These are phyloP conservation scores for Parazoanthus darwini DNA, from an alignment of 92 coral and sea anemone species.

Conservation along the genomic window DNA sequence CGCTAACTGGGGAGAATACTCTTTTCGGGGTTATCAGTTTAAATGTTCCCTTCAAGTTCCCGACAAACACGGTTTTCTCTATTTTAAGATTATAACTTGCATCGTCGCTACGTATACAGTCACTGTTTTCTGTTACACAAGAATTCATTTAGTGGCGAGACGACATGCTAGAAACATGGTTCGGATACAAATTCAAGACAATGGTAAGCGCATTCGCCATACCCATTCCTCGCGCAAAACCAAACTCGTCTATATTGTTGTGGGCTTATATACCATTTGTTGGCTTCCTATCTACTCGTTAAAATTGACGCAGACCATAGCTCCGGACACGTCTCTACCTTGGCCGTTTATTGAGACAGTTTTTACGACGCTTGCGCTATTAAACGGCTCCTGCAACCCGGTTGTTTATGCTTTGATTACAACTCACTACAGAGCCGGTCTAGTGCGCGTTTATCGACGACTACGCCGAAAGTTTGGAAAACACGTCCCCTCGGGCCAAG, in stretches of 20 bases:
- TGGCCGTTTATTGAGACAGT: slow-evolving; percentile 44
- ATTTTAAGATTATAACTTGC: slow-evolving; percentile 60
- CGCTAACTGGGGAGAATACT: slow-evolving; percentile 81
- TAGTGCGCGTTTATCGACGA: slow-evolving; percentile 68
- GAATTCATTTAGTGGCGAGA: slow-evolving; percentile 93
- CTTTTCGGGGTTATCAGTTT: slow-evolving; percentile 60
- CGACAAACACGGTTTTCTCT: slow-evolving; percentile 71
- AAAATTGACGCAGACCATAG: slow-evolving; percentile 58
- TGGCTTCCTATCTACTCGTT: slow-evolving; percentile 89
- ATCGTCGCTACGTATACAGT: slow-evolving; percentile 68
- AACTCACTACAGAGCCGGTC: slow-evolving; percentile 84
- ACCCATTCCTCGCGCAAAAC: slow-evolving; percentile 78
- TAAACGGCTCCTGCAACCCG: slow-evolving; percentile 87
- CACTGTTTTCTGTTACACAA: slow-evolving; percentile 85
- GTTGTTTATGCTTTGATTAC: slow-evolving; percentile 89
- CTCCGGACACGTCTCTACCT: slow-evolving; percentile 58
- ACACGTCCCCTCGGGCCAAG: slow-evolving; percentile 50
- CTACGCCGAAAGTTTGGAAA: slow-evolving; percentile 62
- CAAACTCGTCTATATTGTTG: slow-evolving; percentile 77
- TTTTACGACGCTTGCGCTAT: slow-evolving; percentile 69
- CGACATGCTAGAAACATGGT: slow-evolving; percentile 89
- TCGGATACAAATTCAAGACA: slow-evolving; percentile 87
- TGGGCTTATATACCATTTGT: slow-evolving; percentile 78
- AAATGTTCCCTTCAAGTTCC: slow-evolving; percentile 72
- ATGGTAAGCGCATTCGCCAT: slow-evolving; percentile 69